Conservation (phyloP, 2,797 vertebrate species). For the Eospalax fontanierii region DNA sequence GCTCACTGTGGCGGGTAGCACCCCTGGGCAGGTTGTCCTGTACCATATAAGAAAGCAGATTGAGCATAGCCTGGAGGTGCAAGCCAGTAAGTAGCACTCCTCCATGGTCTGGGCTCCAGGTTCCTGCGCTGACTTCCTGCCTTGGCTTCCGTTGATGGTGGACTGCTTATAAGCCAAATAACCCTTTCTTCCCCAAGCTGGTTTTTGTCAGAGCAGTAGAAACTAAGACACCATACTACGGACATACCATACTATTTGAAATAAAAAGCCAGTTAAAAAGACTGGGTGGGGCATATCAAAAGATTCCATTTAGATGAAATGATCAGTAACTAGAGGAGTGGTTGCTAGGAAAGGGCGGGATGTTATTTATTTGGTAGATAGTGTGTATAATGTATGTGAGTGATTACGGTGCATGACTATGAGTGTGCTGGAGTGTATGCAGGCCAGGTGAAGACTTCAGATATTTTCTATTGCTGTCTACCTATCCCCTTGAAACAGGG, state of each 20-base stretch:
- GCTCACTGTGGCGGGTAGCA: too few relatives aligned
- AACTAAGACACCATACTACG: background rate
- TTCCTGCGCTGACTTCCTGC: too few relatives aligned
- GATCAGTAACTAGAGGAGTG: background rate
- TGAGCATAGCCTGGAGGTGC: too few relatives aligned
- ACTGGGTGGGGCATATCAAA: background rate
- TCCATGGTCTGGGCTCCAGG: too few relatives aligned
- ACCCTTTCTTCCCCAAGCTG: too few relatives aligned
- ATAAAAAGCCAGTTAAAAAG: conserved; percentile 10
- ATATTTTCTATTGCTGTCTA: background rate
- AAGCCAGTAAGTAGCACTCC: too few relatives aligned
- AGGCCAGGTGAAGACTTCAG: background rate
- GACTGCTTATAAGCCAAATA: too few relatives aligned
- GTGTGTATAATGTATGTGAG: background rate
- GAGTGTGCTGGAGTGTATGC: background rate
- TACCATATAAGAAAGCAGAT: too few relatives aligned
- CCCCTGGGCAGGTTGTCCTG: too few relatives aligned
- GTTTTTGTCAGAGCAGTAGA: too few relatives aligned
- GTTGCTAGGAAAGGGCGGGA: background rate
- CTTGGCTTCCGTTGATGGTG: too few relatives aligned
- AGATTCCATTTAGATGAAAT: background rate
- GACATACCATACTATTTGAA: background rate
- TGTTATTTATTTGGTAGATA: background rate
- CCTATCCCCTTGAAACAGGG: background rate
- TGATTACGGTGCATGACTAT: background rate